These are phyloP conservation scores for Diploptera punctata DNA, from an alignment of 2,888 invertebrate genomes.

Conservation along the genomic window DNA sequence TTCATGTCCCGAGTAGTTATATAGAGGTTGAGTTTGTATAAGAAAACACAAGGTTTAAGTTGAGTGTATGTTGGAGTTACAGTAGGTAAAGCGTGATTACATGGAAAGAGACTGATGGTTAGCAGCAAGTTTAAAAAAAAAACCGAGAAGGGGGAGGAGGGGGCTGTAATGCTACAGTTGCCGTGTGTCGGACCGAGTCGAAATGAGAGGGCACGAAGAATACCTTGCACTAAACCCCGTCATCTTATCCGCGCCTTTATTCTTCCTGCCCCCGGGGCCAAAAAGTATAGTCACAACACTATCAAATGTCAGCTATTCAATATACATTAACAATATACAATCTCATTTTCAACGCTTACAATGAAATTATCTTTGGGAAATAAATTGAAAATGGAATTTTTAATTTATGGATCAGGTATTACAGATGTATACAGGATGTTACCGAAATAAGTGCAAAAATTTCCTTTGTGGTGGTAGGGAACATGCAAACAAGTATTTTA, in stretches of 20 bases:
- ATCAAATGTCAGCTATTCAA: background rate
- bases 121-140: background rate
- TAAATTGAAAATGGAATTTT: background rate
- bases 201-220: slow-evolving; percentile 28
- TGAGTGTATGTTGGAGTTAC: background rate
- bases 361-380: background rate
- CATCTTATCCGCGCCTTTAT: slow-evolving; percentile 19
- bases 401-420: no score
- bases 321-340: background rate
- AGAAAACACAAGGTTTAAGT: background rate
- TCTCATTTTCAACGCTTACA: background rate
- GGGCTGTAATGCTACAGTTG: slow-evolving; percentile 24
- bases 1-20: background rate
- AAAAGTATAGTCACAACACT: background rate
- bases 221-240: slow-evolving; percentile 11
- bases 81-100: background rate
- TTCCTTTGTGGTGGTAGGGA: no score
- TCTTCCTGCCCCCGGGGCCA: background rate
- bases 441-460: no score
- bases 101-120: background rate
- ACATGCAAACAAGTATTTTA: no score
- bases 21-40: background rate
- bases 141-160: slow-evolving; percentile 7
- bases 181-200: slow-evolving; percentile 1
- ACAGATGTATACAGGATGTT: no score